A percentile compares a stretch with the other conserved stretches of the same genome.
Evolutionary conservation across 2,888 invertebrate species (phyloP).

Genomic region (Drosophila yooni): DNA sequence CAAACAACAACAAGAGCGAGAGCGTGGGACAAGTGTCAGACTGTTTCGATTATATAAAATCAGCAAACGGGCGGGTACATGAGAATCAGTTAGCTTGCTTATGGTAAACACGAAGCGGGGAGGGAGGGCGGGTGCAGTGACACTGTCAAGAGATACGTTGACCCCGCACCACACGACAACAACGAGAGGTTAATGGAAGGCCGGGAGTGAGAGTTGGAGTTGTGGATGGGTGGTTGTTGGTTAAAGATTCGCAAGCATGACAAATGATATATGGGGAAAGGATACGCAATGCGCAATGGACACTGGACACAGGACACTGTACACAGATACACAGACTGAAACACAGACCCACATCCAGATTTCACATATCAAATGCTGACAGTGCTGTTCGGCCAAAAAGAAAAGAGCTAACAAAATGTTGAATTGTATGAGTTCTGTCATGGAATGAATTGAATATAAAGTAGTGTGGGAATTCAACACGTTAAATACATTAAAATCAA

Average conservation of each 20-base stretch:
- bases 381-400: neutral
- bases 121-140: slow-evolving; percentile 64
- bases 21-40: slow-evolving; percentile 68
- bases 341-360: slow-evolving; percentile 30
- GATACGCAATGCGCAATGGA: slow-evolving; percentile 64
- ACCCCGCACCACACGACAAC: slow-evolving; percentile 51
- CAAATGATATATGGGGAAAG: slow-evolving; percentile 77
- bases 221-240: slow-evolving; percentile 33
- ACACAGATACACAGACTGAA: slow-evolving; percentile 9
- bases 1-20: slow-evolving; percentile 3
- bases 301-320: slow-evolving; percentile 19
- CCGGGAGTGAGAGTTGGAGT: neutral
- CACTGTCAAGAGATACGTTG: slow-evolving; percentile 68
- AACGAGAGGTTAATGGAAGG: slow-evolving; percentile 29
- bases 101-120: slow-evolving; percentile 1
- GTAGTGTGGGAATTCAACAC: neutral
- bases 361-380: slow-evolving; percentile 49
- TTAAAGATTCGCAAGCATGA: slow-evolving; percentile 71
- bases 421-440: neutral
- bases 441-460: neutral
- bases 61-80: slow-evolving; percentile 35
- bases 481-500: neutral
- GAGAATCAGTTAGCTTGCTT: slow-evolving; percentile 28
- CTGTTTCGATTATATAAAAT: slow-evolving; percentile 74
- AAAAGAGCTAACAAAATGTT: neutral